A percentile compares a stretch with the other conserved stretches of the same genome.
These are phyloP conservation scores for Drosophila colorata DNA, from an alignment of 2,888 invertebrate genomes.

Conservation along the genomic window DNA sequence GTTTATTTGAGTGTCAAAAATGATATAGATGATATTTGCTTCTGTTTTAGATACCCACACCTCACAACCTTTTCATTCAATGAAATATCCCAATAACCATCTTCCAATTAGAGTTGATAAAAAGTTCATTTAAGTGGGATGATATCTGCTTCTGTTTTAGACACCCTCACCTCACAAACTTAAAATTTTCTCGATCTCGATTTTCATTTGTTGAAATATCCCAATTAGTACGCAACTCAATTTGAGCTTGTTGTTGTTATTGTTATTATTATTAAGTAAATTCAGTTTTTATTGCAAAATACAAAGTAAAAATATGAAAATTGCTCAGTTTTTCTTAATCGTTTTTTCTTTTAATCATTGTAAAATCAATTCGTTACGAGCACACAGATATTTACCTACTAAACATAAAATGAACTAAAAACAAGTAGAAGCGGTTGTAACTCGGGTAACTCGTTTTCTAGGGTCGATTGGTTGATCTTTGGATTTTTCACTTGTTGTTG, in stretches of 20 bases:
- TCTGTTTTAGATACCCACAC: too few species aligned
- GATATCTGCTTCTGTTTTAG: too few species aligned
- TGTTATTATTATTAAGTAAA: conserved; percentile 65
- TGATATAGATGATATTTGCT: too few species aligned
- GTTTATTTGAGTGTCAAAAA: too few species aligned
- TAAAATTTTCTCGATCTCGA: too few species aligned
- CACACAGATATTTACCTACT: conserved; percentile 81
- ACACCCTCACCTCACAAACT: not conserved
- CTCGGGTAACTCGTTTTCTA: conserved; percentile 63
- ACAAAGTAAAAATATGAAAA: conserved; percentile 79
- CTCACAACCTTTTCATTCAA: too few species aligned
- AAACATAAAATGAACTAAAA: conserved; percentile 80
- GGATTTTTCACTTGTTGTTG: conserved; percentile 10
- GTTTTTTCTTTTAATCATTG: conserved; percentile 64
- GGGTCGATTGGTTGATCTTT: conserved; percentile 46
- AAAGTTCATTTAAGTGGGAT: too few species aligned
- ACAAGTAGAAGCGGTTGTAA: conserved; percentile 78
- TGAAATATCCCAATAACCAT: too few species aligned
- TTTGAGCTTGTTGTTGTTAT: conserved; percentile 29
- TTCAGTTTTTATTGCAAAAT: conserved; percentile 75
- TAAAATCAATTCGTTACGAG: conserved; percentile 76
- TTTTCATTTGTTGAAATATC: not conserved
- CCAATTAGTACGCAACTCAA: conserved; percentile 29
- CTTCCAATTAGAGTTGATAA: too few species aligned
- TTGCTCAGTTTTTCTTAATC: conserved; percentile 70